Percentiles rank a stretch among this genome's conserved stretches.
phyloP scores from a whole-genome alignment of 2,888 invertebrate species.

The Drosophila colorata region DNA sequence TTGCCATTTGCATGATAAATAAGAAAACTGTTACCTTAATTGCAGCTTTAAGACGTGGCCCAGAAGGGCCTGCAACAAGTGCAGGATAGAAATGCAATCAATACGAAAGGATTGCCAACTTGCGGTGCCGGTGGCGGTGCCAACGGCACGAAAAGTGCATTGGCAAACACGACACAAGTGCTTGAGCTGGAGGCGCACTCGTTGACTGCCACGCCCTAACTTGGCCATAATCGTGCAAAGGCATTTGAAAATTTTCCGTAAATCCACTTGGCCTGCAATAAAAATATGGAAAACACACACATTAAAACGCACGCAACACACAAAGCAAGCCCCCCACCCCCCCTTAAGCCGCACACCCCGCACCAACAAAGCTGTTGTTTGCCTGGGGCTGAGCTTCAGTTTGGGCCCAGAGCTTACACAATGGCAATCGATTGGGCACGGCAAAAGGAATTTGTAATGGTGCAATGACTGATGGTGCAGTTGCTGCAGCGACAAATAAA shows the following conservation, averaged over 20 bases:
- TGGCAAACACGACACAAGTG: conserved; percentile 25
- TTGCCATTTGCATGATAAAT: conserved; percentile 60
- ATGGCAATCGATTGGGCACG: conserved; percentile 68
- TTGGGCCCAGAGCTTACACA: conserved; percentile 35
- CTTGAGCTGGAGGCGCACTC: not conserved
- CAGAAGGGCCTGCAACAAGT: conserved; percentile 29
- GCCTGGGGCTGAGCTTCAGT: conserved; percentile 26
- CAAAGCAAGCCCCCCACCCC: not conserved
- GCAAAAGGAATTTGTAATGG: conserved; percentile 73
- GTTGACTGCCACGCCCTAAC: conserved; percentile 27
- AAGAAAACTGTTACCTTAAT: conserved; percentile 45
- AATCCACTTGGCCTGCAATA: conserved; percentile 63
- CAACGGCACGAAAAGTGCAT: conserved; percentile 49
- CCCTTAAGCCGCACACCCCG: no score
- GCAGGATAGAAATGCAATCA: conserved; percentile 30
- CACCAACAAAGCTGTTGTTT: not conserved
- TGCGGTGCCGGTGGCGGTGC: conserved; percentile 3
- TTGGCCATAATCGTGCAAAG: conserved; percentile 42
- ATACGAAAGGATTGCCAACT: conserved; percentile 29
- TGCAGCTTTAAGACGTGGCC: conserved; percentile 23
- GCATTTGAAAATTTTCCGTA: conserved; percentile 67
- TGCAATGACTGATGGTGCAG: conserved; percentile 74
- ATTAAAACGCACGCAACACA: conserved; percentile 53
- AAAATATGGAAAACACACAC: conserved; percentile 36
- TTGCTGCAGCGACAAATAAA: conserved; percentile 61